Evolutionary conservation across 2,888 invertebrate genomes (phyloP).

Genomic region (Lamellibrachia columna): DNA sequence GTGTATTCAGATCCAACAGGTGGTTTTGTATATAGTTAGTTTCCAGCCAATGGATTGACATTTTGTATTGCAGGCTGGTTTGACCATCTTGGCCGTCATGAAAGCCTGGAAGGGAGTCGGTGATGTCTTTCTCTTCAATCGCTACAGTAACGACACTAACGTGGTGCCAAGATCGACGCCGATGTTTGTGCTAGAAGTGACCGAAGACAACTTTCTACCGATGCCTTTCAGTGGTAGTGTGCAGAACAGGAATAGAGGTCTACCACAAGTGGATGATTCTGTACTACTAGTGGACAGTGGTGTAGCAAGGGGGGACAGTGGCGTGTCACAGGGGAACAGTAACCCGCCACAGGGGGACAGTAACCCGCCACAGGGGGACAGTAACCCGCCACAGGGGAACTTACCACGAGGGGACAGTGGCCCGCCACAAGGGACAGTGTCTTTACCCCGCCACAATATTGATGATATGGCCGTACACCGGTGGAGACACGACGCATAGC

Average conservation of each 20-base stretch:
- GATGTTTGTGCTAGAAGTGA: background rate
- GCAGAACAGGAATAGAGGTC: too few relatives aligned
- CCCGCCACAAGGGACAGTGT: background rate
- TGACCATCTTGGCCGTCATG: background rate
- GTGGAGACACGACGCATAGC: background rate
- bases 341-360: background rate
- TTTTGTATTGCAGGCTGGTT: background rate
- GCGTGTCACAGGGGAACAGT: too few relatives aligned
- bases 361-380: background rate
- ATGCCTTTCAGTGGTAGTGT: background rate
- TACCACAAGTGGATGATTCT: too few relatives aligned
- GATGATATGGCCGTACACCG: background rate
- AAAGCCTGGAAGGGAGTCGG: background rate
- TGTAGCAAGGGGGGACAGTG: background rate
- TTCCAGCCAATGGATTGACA: background rate
- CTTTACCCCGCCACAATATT: background rate
- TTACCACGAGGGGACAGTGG: background rate
- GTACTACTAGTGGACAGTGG: too few relatives aligned
- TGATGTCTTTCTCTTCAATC: background rate
- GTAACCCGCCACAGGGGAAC: background rate
- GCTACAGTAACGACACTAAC: background rate
- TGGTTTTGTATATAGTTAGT: background rate
- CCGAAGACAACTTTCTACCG: background rate
- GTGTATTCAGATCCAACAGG: background rate
- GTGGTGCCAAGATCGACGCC: background rate